phyloP scores from a whole-genome alignment of 64 coral and sea anemone genomes.

The Actinia equina region DNA sequence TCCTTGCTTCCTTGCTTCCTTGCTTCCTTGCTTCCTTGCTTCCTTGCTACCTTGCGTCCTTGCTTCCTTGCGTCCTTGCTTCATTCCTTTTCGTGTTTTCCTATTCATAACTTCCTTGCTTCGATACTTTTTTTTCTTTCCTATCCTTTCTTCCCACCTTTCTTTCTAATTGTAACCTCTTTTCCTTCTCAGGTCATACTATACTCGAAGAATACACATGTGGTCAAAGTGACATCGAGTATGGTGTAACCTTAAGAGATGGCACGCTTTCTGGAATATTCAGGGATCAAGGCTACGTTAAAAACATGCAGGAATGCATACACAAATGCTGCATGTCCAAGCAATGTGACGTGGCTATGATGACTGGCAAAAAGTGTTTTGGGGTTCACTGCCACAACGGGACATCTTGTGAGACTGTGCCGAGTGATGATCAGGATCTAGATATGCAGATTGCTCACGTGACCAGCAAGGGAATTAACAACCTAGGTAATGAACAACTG shows the following conservation, averaged over 20 bases:
- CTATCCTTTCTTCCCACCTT: background rate
- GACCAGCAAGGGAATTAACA: conserved; percentile 57
- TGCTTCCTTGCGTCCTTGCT: no score
- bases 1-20: background rate
- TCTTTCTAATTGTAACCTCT: background rate
- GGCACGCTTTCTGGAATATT: conserved; percentile 79
- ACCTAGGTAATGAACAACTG: background rate
- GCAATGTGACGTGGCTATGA: conserved; percentile 94
- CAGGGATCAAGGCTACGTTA: conserved; percentile 64
- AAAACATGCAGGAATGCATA: conserved; percentile 97
- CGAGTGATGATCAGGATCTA: conserved; percentile 67
- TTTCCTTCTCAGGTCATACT: conserved; percentile 47
- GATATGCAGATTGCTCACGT: conserved; percentile 88
- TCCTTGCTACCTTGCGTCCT: no score
- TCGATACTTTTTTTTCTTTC: background rate
- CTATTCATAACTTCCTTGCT: no score
- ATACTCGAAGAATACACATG: conserved; percentile 96
- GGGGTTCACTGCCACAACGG: conserved; percentile 83
- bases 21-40: background rate
- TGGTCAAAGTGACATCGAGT: conserved; percentile 74
- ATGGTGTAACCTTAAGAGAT: conserved; percentile 80
- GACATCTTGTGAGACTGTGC: conserved; percentile 85
- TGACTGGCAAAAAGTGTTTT: conserved; percentile 81
- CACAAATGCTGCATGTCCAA: conserved; percentile 87
- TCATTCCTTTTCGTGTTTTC: no score